These are phyloP conservation scores for Sinohyriopsis cumingii DNA, from an alignment of 2,888 invertebrate species.

Conservation along the genomic window DNA sequence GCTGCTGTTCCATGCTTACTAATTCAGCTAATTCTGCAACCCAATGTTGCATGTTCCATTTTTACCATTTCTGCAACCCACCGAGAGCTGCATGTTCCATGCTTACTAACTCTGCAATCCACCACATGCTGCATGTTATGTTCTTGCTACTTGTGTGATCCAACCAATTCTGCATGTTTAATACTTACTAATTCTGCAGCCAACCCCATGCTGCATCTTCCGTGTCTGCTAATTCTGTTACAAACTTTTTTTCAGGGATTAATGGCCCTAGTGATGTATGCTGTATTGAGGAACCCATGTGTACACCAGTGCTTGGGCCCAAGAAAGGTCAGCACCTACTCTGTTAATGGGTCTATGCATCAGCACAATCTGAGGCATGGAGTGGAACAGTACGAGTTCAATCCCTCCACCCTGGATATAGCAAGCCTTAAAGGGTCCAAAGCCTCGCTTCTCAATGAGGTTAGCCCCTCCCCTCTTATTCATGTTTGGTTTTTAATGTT, in stretches of 20 bases:
- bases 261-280: slow-evolving; percentile 58
- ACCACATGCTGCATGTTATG: too few species aligned
- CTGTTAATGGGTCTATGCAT: slow-evolving; percentile 35
- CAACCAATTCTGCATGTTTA: not conserved
- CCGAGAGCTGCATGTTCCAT: too few species aligned
- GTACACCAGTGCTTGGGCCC: slow-evolving; percentile 53
- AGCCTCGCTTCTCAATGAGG: slow-evolving; percentile 63
- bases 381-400: slow-evolving; percentile 36
- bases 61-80: too few species aligned
- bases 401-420: slow-evolving; percentile 39
- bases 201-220: not conserved
- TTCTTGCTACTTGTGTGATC: not conserved
- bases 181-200: too few species aligned
- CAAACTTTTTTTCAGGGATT: slow-evolving; percentile 52
- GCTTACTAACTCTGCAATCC: too few species aligned
- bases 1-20: too few species aligned
- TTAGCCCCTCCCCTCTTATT: slow-evolving; percentile 15
- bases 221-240: not conserved
- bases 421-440: slow-evolving; percentile 61
- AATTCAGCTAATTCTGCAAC: too few species aligned
- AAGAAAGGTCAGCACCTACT: slow-evolving; percentile 49
- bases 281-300: slow-evolving; percentile 60
- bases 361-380: slow-evolving; percentile 18
- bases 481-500: too few species aligned
- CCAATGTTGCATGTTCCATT: too few species aligned